Evolutionary conservation across 2,113 vertebrate species (phyloP).

Genomic region (Quiscalus mexicanus): DNA sequence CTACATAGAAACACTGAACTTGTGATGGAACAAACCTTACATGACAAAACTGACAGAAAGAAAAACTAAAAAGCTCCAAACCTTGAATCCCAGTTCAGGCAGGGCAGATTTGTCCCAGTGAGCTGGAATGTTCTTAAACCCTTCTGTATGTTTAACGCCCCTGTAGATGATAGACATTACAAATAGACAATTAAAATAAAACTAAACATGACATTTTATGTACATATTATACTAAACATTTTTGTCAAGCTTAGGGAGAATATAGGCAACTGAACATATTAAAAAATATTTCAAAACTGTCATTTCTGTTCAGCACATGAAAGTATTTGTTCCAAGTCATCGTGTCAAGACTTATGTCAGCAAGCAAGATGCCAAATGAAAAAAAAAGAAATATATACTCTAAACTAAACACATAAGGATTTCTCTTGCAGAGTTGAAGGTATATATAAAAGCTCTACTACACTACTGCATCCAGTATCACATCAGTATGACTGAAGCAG

Average conservation of each 20-base stretch:
- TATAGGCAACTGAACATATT: neutral
- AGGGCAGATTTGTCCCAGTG: slow-evolving; percentile 84
- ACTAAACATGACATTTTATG: neutral
- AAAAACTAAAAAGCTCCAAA: slow-evolving; percentile 32
- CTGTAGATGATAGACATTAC: slow-evolving; percentile 39
- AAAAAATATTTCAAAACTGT: neutral
- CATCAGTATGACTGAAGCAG: neutral
- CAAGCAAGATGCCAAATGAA: neutral
- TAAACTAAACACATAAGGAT: neutral
- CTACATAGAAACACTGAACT: neutral
- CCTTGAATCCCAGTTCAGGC: slow-evolving; percentile 83
- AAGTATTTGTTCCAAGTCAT: slow-evolving; percentile 4
- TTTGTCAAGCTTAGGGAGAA: neutral
- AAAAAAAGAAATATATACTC: neutral
- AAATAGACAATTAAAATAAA: neutral
- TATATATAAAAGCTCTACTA: neutral
- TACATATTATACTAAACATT: neutral
- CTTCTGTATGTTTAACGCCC: neutral
- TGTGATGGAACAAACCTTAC: neutral
- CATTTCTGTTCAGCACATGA: neutral
- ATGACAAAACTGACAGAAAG: neutral
- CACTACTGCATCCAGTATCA: neutral
- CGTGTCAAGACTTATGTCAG: neutral
- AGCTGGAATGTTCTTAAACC: slow-evolving; percentile 71
- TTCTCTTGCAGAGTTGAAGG: neutral